These are phyloP conservation scores for human DNA, from an alignment of 2,113 vertebrate genomes.

Conservation along the genomic window DNA sequence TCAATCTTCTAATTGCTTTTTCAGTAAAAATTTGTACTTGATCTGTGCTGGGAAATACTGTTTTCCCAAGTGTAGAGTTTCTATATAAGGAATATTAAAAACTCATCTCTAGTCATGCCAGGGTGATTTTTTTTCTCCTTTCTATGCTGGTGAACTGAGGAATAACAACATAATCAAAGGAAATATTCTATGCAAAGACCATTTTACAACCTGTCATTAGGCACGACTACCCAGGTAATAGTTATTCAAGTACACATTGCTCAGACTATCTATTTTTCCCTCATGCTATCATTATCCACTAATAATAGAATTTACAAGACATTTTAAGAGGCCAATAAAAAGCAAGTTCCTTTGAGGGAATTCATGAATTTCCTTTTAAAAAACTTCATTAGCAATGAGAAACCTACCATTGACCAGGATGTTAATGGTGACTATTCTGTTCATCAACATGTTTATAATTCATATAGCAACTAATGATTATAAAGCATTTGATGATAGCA, in stretches of 20 bases:
- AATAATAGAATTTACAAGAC: constrained; percentile 51
- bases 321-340: constrained; percentile 45
- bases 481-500: constrained; percentile 57
- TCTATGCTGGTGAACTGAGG: background rate
- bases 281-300: constrained; percentile 54
- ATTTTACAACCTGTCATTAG: constrained; percentile 44
- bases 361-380: constrained; percentile 57
- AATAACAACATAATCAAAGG: constrained; percentile 47
- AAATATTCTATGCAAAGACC: constrained; percentile 25
- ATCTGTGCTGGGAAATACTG: background rate
- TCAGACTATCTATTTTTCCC: background rate
- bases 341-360: constrained; percentile 49
- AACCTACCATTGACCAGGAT: constrained; percentile 9
- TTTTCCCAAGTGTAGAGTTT: background rate
- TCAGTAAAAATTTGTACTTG: background rate
- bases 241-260: background rate
- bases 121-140: background rate
- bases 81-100: background rate
- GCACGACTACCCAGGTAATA: background rate
- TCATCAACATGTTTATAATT: constrained; percentile 69
- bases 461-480: constrained; percentile 55
- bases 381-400: constrained; percentile 64
- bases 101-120: background rate
- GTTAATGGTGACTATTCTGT: constrained; percentile 46
- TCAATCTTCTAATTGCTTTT: background rate